These are phyloP conservation scores for Lonchura striata DNA, from an alignment of 2,113 vertebrate genomes.

Conservation along the genomic window DNA sequence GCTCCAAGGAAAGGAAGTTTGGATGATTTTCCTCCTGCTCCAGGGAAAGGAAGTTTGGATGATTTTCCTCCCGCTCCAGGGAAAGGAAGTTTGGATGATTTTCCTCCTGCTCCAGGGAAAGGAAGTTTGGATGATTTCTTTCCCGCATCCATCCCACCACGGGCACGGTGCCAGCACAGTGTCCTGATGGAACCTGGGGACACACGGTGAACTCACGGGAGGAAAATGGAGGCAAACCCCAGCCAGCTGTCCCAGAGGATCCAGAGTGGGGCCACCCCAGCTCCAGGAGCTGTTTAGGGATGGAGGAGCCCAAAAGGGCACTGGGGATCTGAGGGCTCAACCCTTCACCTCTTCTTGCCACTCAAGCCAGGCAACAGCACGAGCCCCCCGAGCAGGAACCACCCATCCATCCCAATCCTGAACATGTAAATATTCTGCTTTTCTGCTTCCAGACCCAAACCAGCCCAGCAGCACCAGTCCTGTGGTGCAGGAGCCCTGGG, in stretches of 20 bases:
- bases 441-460: neutral
- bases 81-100: no score
- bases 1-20: no score
- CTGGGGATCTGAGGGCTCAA: neutral
- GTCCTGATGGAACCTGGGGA: fast-evolving
- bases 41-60: no score
- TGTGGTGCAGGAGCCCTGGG: neutral
- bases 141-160: fast-evolving
- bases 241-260: neutral
- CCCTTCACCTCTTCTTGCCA: neutral
- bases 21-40: no score
- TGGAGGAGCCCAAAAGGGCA: neutral
- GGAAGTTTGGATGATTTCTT: fast-evolving
- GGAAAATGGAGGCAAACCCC: fast-evolving
- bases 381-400: neutral
- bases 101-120: no score
- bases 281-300: neutral
- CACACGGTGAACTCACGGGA: no score
- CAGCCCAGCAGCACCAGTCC: neutral
- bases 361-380: neutral
- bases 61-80: no score
- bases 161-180: neutral
- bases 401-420: neutral
- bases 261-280: neutral
- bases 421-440: neutral